Evolutionary conservation across 2,113 vertebrate species (phyloP), one percentile per base, ranked within the genome.

Genomic region (Vulpes ferrilata): DNA sequence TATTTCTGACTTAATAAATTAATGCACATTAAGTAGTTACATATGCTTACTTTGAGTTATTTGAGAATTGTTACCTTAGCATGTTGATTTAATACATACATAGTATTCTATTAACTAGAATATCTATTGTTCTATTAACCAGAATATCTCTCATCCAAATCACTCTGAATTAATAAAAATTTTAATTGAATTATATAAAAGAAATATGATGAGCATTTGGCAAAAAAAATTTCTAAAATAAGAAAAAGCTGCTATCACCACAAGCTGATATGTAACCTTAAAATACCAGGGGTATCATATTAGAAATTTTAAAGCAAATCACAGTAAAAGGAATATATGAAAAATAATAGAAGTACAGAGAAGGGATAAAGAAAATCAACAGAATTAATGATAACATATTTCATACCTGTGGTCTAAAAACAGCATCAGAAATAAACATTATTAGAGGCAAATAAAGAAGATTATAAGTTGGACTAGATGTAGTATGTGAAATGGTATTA

Each of bases 131-230:
- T 89, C 62, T 84, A 55, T 92, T 81, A 95, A 73, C 35, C 35
- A 93, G 69, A 79, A 78, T 94, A 81, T 85, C n/a, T 94, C 71
- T 84, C 13, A 88, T 25, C 3, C 22, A 32, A 90, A 48, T 82
- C 1, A 73, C 79, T 96, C 12, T 76, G 32, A 69, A 43, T 74
- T 79, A 96, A 94, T 78, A 95, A 57, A 60, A 94, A 81, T 25
- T 71, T 76, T 88, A 89, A 88, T 55, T 89, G n/a, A 93, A 76
- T 90, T 95, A 55, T 59, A 94, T 64, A 85, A 85, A 93, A 89
- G 53, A 94, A 92, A 65, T 62, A 53, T 38, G 30, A 30, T 64
- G 20, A 94, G 22, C 43, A 78, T 8, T 43, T 43, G 20, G 89
- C 30, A 92, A 88, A 94, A 30, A 74, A 92, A 92, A 20, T 7